A percentile compares a stretch with the other conserved stretches of the same genome.
These are phyloP conservation scores for Anoura caudifer DNA, from an alignment of 2,113 vertebrate genomes.

Conservation along the genomic window DNA sequence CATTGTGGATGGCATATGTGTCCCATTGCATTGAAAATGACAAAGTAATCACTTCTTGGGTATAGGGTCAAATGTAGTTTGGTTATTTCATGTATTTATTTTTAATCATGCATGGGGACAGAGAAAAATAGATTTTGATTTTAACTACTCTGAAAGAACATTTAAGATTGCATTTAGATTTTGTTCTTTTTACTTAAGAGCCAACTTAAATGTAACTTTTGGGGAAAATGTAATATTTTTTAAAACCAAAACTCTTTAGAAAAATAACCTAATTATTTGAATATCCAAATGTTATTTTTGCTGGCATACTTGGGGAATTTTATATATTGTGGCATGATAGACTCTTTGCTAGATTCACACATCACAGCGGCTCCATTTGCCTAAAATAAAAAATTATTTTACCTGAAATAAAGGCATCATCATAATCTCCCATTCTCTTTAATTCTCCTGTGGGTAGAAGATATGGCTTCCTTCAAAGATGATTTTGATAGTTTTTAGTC, in stretches of 20 bases:
- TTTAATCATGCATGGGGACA: not conserved
- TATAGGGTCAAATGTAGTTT: not conserved
- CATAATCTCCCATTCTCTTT: not conserved
- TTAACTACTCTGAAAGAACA: not conserved
- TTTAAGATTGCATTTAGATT: not conserved
- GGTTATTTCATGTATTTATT: slow-evolving; percentile 37
- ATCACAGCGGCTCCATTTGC: not conserved
- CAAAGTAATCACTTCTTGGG: slow-evolving; percentile 43
- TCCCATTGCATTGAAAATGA: slow-evolving; percentile 25
- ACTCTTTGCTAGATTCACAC: slow-evolving; percentile 35
- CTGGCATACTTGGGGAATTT: not conserved
- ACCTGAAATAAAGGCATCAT: slow-evolving; percentile 41
- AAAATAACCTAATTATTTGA: not conserved
- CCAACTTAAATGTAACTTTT: not conserved
- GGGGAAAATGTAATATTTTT: slow-evolving; percentile 28
- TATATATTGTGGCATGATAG: slow-evolving; percentile 29
- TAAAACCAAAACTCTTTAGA: not conserved
- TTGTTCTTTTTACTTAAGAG: not conserved
- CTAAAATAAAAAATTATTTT: slow-evolving; percentile 53
- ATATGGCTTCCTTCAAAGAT: slow-evolving; percentile 19
- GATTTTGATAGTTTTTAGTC: not conserved
- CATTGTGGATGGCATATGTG: slow-evolving; percentile 58
- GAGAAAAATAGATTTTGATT: not conserved
- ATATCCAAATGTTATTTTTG: not conserved
- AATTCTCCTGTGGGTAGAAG: slow-evolving; percentile 43